phyloP scores from a whole-genome alignment of 2,113 vertebrate species.

The Nicator chloris region DNA sequence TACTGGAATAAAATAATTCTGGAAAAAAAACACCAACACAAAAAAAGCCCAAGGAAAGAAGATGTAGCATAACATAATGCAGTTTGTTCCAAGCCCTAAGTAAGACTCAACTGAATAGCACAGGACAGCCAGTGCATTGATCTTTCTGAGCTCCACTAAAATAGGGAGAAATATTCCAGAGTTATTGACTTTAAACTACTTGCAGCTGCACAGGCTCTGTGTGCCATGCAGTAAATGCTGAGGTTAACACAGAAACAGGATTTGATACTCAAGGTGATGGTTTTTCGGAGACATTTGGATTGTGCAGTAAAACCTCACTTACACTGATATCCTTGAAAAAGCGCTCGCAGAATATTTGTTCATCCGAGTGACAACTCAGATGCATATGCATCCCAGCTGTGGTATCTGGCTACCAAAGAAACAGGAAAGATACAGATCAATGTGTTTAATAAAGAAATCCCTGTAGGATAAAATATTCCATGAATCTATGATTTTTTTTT shows the following conservation, averaged over 20 bases:
- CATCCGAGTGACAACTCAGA: not conserved
- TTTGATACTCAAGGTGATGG: not conserved
- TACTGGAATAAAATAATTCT: not conserved
- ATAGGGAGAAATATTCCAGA: not conserved
- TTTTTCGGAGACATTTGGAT: not conserved
- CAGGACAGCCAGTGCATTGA: not conserved
- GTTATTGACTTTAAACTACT: not conserved
- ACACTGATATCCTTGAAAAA: not conserved
- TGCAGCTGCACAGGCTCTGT: not conserved
- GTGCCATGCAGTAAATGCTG: not conserved
- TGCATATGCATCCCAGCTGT: not conserved
- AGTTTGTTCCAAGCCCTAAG: not conserved
- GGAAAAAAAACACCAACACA: not conserved
- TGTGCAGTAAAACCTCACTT: not conserved
- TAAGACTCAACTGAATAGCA: not conserved
- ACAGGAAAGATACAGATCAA: not conserved
- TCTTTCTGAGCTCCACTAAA: not conserved
- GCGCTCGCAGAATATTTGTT: not conserved
- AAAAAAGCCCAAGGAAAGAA: not conserved
- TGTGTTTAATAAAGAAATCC: not conserved
- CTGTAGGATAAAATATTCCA: not conserved
- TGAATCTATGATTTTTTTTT: not conserved
- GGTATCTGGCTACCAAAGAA: not conserved
- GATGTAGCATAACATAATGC: not conserved
- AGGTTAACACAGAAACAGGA: not conserved